Evolutionary conservation across 2,888 invertebrate genomes (phyloP).

Genomic region (Neoitamus cyanurus): DNA sequence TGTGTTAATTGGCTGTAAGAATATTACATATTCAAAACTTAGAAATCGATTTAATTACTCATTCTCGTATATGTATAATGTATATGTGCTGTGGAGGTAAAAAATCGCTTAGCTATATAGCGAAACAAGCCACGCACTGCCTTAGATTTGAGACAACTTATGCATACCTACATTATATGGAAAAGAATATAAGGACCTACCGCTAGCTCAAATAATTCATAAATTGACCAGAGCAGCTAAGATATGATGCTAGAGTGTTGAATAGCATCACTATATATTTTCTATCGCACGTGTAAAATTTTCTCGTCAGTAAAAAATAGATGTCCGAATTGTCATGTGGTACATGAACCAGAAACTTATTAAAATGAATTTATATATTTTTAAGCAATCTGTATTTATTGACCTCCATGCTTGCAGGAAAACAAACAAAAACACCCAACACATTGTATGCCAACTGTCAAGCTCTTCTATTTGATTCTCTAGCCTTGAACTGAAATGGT

Average conservation of each 20-base stretch:
- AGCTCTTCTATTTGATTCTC: not conserved
- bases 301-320: not conserved
- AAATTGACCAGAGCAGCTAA: no score
- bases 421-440: not conserved
- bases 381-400: not conserved
- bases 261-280: not conserved
- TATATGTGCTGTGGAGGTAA: no score
- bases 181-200: no score
- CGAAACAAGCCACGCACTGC: no score
- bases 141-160: no score
- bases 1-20: no score
- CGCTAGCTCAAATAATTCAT: no score
- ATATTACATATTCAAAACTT: no score
- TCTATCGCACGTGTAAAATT: not conserved
- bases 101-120: no score
- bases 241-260: not conserved
- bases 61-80: no score
- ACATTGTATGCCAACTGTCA: not conserved
- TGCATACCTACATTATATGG: no score
- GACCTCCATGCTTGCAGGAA: not conserved
- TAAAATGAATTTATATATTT: not conserved
- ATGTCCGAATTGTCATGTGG: not conserved
- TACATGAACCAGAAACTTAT: not conserved
- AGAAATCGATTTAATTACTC: no score
- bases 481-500: not conserved